These are phyloP conservation scores for Vesta saturnalis DNA, from an alignment of 2,888 invertebrate genomes.

Conservation along the genomic window DNA sequence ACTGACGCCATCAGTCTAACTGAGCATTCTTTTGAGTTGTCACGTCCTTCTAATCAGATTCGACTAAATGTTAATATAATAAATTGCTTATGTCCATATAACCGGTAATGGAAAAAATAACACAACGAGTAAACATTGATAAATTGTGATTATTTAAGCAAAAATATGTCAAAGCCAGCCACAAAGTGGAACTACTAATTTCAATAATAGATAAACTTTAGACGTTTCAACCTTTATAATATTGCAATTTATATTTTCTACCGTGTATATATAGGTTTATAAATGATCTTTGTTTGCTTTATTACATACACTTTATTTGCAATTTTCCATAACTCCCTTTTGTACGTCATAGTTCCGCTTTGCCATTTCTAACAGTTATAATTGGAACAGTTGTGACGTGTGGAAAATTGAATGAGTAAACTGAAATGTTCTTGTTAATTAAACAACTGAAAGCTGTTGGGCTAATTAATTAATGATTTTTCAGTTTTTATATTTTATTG, in stretches of 20 bases:
- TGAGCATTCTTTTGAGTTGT: conserved; percentile 44
- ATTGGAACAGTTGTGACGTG: no score
- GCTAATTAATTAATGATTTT: no score
- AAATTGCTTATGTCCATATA: conserved; percentile 11
- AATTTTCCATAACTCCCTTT: no score
- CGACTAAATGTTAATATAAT: conserved; percentile 34
- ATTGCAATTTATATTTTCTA: not conserved
- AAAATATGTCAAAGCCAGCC: not conserved
- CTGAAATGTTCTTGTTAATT: no score
- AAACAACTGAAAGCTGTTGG: no score
- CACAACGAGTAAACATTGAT: conserved; percentile 10
- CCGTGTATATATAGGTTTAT: no score
- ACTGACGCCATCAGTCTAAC: conserved; percentile 51
- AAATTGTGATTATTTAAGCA: conserved; percentile 9
- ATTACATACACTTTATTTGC: no score
- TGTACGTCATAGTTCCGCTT: no score
- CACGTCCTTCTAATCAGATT: conserved; percentile 50
- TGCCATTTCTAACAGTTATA: no score
- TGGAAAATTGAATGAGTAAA: no score
- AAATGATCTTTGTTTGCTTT: no score
- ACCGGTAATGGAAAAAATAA: conserved; percentile 4
- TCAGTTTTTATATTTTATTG: no score
- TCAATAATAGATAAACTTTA: conserved; percentile 8
- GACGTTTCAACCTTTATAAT: conserved; percentile 3
- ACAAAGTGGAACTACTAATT: conserved; percentile 4